phyloP scores from a whole-genome alignment of 2,797 vertebrate genomes.

The Babyrousa celebensis region DNA sequence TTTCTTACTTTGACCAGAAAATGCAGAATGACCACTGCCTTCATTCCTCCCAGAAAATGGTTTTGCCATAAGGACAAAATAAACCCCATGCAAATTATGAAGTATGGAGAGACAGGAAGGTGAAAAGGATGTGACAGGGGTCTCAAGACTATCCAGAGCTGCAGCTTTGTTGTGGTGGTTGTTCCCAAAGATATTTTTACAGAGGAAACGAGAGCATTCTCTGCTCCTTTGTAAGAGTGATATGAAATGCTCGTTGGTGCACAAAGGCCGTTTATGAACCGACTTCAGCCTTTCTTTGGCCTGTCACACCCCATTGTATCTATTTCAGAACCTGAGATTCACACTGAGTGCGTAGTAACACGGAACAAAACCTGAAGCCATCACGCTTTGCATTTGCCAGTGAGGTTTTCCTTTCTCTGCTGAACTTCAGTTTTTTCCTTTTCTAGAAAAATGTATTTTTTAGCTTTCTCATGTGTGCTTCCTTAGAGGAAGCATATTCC shows the following conservation, averaged over 20 bases:
- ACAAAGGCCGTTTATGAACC: slow-evolving; percentile 50
- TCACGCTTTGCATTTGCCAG: background rate
- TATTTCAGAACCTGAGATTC: slow-evolving; percentile 19
- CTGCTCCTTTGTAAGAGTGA: background rate
- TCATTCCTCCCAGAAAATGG: background rate
- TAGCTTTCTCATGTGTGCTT: background rate
- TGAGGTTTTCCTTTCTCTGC: slow-evolving; percentile 19
- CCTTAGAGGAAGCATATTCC: background rate
- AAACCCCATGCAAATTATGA: background rate
- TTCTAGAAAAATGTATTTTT: background rate
- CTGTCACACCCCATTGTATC: background rate
- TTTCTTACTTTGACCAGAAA: background rate
- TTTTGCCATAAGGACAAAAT: background rate
- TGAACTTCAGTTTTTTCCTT: background rate
- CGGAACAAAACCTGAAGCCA: slow-evolving; percentile 7
- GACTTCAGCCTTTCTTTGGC: background rate
- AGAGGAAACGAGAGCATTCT: background rate
- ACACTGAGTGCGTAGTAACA: background rate
- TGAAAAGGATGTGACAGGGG: background rate
- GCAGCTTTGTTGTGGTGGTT: background rate
- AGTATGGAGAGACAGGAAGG: background rate
- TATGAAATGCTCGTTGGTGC: background rate
- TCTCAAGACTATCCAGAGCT: background rate
- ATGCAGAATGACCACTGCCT: background rate
- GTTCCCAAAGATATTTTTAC: background rate